Evolutionary conservation across 2,888 invertebrate species (phyloP), one percentile per base, ranked within the genome.

Genomic region (Scaptomyza parva): DNA sequence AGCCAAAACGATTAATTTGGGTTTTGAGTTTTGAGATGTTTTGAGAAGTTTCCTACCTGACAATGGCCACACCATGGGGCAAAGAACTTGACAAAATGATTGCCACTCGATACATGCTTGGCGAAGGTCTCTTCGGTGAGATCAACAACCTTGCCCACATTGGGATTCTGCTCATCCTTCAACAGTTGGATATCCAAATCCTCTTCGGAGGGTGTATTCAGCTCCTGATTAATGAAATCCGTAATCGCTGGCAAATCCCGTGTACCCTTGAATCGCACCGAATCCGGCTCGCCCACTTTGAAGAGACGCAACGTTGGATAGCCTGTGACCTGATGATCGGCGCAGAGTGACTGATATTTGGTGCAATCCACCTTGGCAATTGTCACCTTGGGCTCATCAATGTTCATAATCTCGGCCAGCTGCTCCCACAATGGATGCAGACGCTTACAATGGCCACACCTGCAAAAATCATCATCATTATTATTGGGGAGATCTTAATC

Each of bases 41-140:
- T 2, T 2, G 2, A 4, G 14, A 9, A 17, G 28, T 45, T 30
- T 0, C 2, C 11, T 61, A 95, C 95, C 93, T 96, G 96, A 83
- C 97, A 97, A 85, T 96, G 96, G 59, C 95, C 94, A 91, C 98
- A 98, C 98, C 98, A 98, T 0, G 98, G 97, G 0, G 96, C 96
- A 92, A 96, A 98, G 91, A 98, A 98, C 92, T 97, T 97, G 4
- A 98, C 93, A 89, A 98, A 98, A 91, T 97, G 96, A 83, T 95
- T 94, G 45, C 97, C 97, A 44, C 90, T 93, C 1, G 94, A 93
- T 0, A 96, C 92, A 89, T 95, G 94, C 79, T 95, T 94, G 70
- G 95, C 94, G 88, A 97, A 96, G 67, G 94, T 96, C 17, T 95
- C 94, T 78, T 96, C 96, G 35, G 94, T 95, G 22, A 97, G 92